Evolutionary conservation across 2,888 invertebrate species (phyloP).

Genomic region (Tanytarsus gracilentus): DNA sequence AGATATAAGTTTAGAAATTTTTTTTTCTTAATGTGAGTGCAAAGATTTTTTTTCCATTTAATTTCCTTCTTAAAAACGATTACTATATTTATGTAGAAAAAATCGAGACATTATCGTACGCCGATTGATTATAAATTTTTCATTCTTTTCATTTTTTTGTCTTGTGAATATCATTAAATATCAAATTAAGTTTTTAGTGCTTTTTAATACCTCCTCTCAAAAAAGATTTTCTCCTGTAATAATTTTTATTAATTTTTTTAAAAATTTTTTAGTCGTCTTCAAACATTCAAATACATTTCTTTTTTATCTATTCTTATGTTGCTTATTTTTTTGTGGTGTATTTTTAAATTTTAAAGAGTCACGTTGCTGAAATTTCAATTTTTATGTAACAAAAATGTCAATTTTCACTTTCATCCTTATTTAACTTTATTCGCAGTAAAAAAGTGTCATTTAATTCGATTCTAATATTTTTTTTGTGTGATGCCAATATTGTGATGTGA

Average conservation of each 20-base stretch:
- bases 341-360: no score
- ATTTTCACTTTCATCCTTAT: no score
- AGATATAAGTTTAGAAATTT: background rate
- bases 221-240: slow-evolving; percentile 20
- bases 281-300: slow-evolving; percentile 6
- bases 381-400: no score
- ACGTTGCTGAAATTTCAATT: no score
- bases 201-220: background rate
- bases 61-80: slow-evolving; percentile 10
- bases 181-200: background rate
- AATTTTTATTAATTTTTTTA: slow-evolving; percentile 9
- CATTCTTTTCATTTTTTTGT: no score
- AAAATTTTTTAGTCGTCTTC: background rate
- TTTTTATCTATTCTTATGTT: background rate
- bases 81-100: slow-evolving; percentile 24
- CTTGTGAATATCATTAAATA: slow-evolving; percentile 3
- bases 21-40: background rate
- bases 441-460: no score
- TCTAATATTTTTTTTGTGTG: no score
- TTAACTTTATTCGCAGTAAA: no score
- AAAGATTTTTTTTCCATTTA: background rate
- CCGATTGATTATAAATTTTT: slow-evolving; percentile 7
- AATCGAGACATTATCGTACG: slow-evolving; percentile 14
- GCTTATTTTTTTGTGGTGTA: no score
- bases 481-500: no score